Conservation (phyloP, 2,888 invertebrate genomes). For the Chloroclystis v-ata region DNA sequence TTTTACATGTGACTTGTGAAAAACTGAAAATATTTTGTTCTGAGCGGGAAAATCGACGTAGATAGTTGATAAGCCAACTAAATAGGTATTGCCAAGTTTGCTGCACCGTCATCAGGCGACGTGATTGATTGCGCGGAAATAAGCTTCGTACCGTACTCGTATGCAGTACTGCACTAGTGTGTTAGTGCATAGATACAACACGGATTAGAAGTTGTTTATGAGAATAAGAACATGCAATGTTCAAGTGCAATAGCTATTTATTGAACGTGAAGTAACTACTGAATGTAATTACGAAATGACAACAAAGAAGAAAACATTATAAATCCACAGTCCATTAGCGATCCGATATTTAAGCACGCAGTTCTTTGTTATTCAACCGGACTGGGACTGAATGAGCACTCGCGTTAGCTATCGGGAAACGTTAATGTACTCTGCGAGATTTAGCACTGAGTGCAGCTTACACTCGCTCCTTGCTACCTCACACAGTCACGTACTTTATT, state of each 20-base stretch:
- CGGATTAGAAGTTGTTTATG: constrained; percentile 29
- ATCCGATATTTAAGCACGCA: constrained; percentile 65
- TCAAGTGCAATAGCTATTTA: not conserved
- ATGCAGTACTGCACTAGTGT: constrained; percentile 36
- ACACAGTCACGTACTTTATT: constrained; percentile 29
- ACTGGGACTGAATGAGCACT: constrained; percentile 54
- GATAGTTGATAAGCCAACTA: constrained; percentile 49
- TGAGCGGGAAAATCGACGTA: constrained; percentile 45
- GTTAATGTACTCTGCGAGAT: constrained; percentile 68
- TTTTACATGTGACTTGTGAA: constrained; percentile 45
- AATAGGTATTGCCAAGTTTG: constrained; percentile 38
- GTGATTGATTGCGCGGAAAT: constrained; percentile 70
- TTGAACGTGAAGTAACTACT: constrained; percentile 8
- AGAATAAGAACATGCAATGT: constrained; percentile 20
- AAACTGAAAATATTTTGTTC: constrained; percentile 41
- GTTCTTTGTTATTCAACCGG: constrained; percentile 72
- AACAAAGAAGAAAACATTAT: constrained; percentile 50
- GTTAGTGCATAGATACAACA: constrained; percentile 22
- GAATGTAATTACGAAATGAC: constrained; percentile 31
- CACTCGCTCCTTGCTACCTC: constrained; percentile 35
- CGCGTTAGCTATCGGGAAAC: constrained; percentile 73
- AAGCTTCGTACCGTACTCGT: constrained; percentile 48
- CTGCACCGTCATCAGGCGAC: constrained; percentile 58
- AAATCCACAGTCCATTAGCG: constrained; percentile 67
- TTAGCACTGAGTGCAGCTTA: constrained; percentile 52